Base-by-base conservation (phyloP, 2,113 vertebrate genomes). In the Carollia perspicillata region DNA sequence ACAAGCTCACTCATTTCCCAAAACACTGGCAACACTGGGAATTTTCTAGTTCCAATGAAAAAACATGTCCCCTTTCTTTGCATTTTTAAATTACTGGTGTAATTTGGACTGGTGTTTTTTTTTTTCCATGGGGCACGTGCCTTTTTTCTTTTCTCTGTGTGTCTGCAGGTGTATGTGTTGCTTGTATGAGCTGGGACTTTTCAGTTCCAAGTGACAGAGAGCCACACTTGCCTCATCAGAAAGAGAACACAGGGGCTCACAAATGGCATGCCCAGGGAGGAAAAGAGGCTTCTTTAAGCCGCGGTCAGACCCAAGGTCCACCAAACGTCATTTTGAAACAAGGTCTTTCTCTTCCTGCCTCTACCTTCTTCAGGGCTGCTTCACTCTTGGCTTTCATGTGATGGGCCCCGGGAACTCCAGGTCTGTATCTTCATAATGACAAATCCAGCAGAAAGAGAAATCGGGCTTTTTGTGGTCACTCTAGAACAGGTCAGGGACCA, bases 81-180 rank as follows among this genome's bases (percentile, higher is more conserved):
- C 17, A 44, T 65, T 72, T 87, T 87, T 9, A 13, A 68, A 47
- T 51, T n/a, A 11, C 10, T n/a, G 20, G 22, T 49, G 17, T 30
- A 14, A n/a, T 6, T 37, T 69, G 58, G 42, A 12, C 26, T 42
- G 42, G n/a, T 74, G 47, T 68, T 58, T 60, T 49, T 53, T 8
- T 68, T 58, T 68, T 49, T 53, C 5, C 40, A 2, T 6, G 18
- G 44, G 37, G 35, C 18, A 23, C 0, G 10, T 37, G 49, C 16
- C 6, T 78, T 26, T 14, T 71, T 22, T 17, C 84, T 20, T n/a
- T 40, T 68, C 8, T 53, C 3, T 83, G 28, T 53, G 12, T 22
- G 13, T 14, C 13, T 12, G 6, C 28, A 2, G 0, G 8, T 28
- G 5, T 17, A 12, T 4, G 6, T 23, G 40, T 1, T 37, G 51